Evolutionary conservation across 2,113 vertebrate species (phyloP), one percentile per base, ranked within the genome.

Genomic region (Arizona elegans): DNA sequence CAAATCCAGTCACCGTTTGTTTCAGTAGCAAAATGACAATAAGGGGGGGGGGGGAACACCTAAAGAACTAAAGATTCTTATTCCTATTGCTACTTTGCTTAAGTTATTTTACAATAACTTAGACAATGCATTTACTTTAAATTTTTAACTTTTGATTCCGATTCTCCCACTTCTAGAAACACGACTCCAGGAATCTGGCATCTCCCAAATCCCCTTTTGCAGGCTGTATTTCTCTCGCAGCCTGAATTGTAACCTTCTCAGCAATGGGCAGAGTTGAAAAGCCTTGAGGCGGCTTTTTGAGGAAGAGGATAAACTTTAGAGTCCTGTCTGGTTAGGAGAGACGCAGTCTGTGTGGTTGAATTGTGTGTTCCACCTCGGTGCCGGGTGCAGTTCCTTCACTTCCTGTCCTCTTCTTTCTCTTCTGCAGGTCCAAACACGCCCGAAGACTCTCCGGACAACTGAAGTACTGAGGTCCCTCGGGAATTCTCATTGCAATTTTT

Each of bases 391-490:
- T 54, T 29, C 52, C 26, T n/a, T 54, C 7, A 86, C 0, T 93
- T 94, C 38, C 2, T 43, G 24, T 93, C 70, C 91, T 86, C 65
- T 0, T 11, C 2, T 93, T n/a, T 95, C 15, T 93, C 89, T 21
- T 62, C 15, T 43, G 0, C 97, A 99, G 99, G 98, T 99, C 99
- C 3, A 99, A 99, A 96, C 97, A 99, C 93, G 99, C 99, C 86
- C 98, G 99, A 95, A 98, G 99, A 95, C 98, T 98, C 96, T 98
- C 98, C 0, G 98, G 98, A 95, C 98, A 98, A 89, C 95, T 97
- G 94, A 99, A 99, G 96, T 98, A 98, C 96, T 98, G 94, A 95
- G 96, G 90, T 93, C 96, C 92, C 95, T 90, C 93, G 7, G 95
- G 88, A 50, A 94, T 96, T 95, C 94, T 96, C 95, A 92, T 95